A percentile compares a stretch with the other conserved stretches of the same genome.
phyloP scores from a whole-genome alignment of 2,113 vertebrate species.

The Verasper variegatus region DNA sequence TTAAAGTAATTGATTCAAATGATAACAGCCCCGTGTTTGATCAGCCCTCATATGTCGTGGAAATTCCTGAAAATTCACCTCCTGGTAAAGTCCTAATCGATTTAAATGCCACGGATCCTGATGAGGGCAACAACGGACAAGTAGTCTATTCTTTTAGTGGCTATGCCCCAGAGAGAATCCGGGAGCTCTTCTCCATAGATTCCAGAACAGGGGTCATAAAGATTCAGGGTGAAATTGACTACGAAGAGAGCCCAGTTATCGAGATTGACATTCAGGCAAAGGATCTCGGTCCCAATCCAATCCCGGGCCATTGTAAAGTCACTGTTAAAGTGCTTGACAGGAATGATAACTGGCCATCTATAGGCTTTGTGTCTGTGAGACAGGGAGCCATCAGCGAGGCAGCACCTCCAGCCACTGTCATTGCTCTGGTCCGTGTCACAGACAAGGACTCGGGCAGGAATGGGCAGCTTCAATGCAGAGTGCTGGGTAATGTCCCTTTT shows the following conservation, averaged over 20 bases:
- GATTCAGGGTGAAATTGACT: constrained; percentile 96
- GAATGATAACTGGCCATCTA: constrained; percentile 97
- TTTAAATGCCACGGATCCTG: constrained; percentile 96
- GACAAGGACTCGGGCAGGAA: constrained; percentile 97
- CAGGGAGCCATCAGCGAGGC: constrained; percentile 99
- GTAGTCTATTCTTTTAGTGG: constrained; percentile 97
- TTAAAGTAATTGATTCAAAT: constrained; percentile 98
- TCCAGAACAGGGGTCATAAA: constrained; percentile 94
- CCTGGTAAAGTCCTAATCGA: constrained; percentile 92
- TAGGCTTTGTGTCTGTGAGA: constrained; percentile 95
- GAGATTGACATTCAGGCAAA: constrained; percentile 98
- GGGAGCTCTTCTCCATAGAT: constrained; percentile 97
- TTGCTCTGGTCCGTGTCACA: constrained; percentile 94
- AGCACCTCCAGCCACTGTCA: constrained; percentile 93
- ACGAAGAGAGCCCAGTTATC: constrained; percentile 93
- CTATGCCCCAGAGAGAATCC: constrained; percentile 92
- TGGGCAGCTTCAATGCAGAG: constrained; percentile 94
- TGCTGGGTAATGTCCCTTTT: constrained; percentile 93
- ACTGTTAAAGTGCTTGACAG: constrained; percentile 95
- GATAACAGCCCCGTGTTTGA: constrained; percentile 98
- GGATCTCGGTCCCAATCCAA: constrained; percentile 96
- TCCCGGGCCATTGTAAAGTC: constrained; percentile 98
- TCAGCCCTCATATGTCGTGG: constrained; percentile 93
- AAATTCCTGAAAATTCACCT: constrained; percentile 94
- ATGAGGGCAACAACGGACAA: constrained; percentile 96